Evolutionary conservation across 2,797 vertebrate genomes (phyloP).

Genomic region (Adrianichthys oophorus): DNA sequence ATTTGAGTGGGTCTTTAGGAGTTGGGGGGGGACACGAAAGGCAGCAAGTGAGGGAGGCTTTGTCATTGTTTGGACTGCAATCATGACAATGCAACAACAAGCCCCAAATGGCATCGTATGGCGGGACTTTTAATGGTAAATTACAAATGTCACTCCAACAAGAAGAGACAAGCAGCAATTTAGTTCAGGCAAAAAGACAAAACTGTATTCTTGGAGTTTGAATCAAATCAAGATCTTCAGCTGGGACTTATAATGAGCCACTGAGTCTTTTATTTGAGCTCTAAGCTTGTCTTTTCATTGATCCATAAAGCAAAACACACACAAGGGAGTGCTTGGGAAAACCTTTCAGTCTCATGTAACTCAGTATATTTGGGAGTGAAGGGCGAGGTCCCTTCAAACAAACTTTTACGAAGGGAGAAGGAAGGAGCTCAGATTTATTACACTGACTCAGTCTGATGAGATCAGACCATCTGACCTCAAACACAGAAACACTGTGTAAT

Average conservation of each 20-base stretch:
- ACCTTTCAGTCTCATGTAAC: slow-evolving; percentile 70
- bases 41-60: slow-evolving; percentile 53
- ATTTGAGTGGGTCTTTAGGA: slow-evolving; percentile 18
- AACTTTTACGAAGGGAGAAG: slow-evolving; percentile 54
- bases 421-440: slow-evolving; percentile 45
- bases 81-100: slow-evolving; percentile 59
- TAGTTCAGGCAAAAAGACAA: neutral
- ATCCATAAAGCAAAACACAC: slow-evolving; percentile 56
- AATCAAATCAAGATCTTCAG: slow-evolving; percentile 22
- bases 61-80: slow-evolving; percentile 37
- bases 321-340: slow-evolving; percentile 68
- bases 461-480: slow-evolving; percentile 30
- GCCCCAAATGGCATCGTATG: slow-evolving; percentile 43
- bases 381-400: slow-evolving; percentile 66
- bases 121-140: slow-evolving; percentile 8
- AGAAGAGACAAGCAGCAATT: slow-evolving; percentile 1
- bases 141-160: neutral
- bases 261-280: slow-evolving; percentile 44
- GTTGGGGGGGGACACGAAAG: slow-evolving; percentile 51
- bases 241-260: slow-evolving; percentile 33
- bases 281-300: slow-evolving; percentile 56
- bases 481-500: slow-evolving; percentile 24
- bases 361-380: slow-evolving; percentile 51
- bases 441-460: slow-evolving; percentile 42
- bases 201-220: slow-evolving; percentile 1